Percentiles rank a stretch among this genome's conserved stretches.
These are phyloP conservation scores for Drosophila infuscata DNA, from an alignment of 2,888 invertebrate genomes.

Conservation along the genomic window DNA sequence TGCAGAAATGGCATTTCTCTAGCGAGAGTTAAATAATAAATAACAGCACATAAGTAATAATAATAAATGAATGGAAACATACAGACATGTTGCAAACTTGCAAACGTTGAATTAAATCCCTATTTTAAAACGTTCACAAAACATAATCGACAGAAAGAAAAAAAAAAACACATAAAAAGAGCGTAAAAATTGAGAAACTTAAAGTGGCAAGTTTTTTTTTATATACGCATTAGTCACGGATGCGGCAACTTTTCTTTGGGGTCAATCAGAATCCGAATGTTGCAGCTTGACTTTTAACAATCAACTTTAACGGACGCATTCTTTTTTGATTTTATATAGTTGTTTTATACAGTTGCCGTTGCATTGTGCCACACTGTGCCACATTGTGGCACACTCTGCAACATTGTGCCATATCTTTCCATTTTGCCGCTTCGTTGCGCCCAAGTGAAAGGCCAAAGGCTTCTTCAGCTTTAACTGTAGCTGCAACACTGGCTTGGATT, in stretches of 20 bases:
- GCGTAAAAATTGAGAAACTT: neutral
- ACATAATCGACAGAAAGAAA: neutral
- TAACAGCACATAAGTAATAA: too few species aligned
- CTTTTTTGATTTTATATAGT: neutral
- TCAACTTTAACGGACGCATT: neutral
- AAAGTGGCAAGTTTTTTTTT: neutral
- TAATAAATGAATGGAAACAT: neutral
- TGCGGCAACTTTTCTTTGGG: neutral
- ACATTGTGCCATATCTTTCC: conserved; percentile 15
- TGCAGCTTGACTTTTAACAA: neutral
- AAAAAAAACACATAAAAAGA: neutral
- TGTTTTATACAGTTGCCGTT: neutral
- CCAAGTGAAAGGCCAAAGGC: conserved; percentile 70
- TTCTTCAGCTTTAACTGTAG: conserved; percentile 5
- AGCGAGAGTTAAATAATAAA: too few species aligned
- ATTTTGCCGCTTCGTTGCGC: conserved; percentile 31
- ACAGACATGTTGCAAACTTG: neutral
- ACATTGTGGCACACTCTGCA: conserved; percentile 8
- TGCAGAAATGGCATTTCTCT: too few species aligned
- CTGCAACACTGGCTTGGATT: neutral
- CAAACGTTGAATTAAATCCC: neutral
- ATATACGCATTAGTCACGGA: neutral
- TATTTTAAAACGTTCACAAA: neutral
- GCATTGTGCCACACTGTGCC: neutral
- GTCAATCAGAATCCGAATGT: neutral